A percentile compares a stretch with the other conserved stretches of the same genome.
Evolutionary conservation across 2,113 vertebrate species (phyloP).

Genomic region (Macquaria australasica): DNA sequence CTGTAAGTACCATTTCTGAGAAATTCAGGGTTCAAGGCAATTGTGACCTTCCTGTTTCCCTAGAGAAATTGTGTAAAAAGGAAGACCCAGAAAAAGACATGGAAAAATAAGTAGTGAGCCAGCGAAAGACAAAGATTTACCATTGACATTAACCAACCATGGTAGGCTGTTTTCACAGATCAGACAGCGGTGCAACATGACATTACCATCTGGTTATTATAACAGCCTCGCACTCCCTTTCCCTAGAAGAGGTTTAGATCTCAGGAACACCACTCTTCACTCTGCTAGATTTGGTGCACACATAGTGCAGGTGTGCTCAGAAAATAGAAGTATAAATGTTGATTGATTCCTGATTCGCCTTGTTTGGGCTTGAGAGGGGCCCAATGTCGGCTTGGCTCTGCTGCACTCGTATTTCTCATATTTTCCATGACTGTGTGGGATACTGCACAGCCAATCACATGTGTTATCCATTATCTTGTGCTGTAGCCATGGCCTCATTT

Average conservation of each 20-base stretch:
- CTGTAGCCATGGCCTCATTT: constrained; percentile 65
- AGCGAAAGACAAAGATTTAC: not conserved
- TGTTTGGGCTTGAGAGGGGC: constrained; percentile 72
- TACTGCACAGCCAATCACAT: constrained; percentile 73
- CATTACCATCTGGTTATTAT: constrained; percentile 52
- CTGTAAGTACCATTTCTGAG: not conserved
- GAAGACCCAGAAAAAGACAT: not conserved
- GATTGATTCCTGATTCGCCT: constrained; percentile 67
- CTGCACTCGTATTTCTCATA: constrained; percentile 71
- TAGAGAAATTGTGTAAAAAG: not conserved
- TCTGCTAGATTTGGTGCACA: constrained; percentile 10
- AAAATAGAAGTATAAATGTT: constrained; percentile 54
- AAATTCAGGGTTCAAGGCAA: not conserved
- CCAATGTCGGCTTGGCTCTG: constrained; percentile 60
- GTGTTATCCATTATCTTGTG: constrained; percentile 78
- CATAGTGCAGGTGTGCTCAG: constrained; percentile 61
- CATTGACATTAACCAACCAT: constrained; percentile 8
- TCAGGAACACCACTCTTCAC: constrained; percentile 8
- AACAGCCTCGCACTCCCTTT: constrained; percentile 34
- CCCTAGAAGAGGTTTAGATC: constrained; percentile 29
- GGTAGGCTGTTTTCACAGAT: not conserved
- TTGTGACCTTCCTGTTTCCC: constrained; percentile 12
- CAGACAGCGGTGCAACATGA: constrained; percentile 2
- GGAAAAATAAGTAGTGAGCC: not conserved
- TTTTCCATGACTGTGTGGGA: constrained; percentile 79